These are phyloP conservation scores for Yponomeuta sedellus DNA, from an alignment of 2,888 invertebrate species.

Conservation along the genomic window DNA sequence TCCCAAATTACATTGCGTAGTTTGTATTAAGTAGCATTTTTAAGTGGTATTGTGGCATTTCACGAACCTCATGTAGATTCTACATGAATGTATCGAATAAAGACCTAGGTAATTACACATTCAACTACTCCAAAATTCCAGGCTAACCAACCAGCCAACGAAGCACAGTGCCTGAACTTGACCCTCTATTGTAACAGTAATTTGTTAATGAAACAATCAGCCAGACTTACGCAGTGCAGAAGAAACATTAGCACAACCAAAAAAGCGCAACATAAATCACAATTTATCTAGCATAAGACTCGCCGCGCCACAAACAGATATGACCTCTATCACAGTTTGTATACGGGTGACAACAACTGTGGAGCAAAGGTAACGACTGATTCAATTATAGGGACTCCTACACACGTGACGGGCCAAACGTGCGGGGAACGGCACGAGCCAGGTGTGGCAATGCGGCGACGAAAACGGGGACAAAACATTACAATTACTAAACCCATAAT, in stretches of 20 bases:
- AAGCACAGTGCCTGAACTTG: too few relatives aligned
- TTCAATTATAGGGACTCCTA: conserved; percentile 36
- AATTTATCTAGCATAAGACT: not conserved
- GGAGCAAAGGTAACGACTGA: not conserved
- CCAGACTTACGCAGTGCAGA: not conserved
- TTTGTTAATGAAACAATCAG: not conserved
- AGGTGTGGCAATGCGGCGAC: conserved; percentile 15
- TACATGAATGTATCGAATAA: too few relatives aligned
- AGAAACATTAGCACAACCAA: not conserved
- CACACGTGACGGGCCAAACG: conserved; percentile 45
- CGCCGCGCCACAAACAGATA: not conserved
- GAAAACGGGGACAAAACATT: not conserved
- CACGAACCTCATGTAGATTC: too few relatives aligned
- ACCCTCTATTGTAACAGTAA: too few relatives aligned
- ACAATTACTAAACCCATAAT: not conserved
- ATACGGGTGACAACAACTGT: not conserved
- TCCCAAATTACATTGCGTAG: too few relatives aligned
- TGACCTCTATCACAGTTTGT: not conserved
- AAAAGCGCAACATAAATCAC: not conserved
- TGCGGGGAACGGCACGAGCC: conserved; percentile 36
- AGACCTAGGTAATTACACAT: too few relatives aligned
- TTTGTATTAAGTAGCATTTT: too few relatives aligned
- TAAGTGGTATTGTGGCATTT: too few relatives aligned
- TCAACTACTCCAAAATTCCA: too few relatives aligned
- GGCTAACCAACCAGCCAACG: too few relatives aligned